Evolutionary conservation across 2,113 vertebrate genomes (phyloP).

Genomic region (Collichthys lucidus): DNA sequence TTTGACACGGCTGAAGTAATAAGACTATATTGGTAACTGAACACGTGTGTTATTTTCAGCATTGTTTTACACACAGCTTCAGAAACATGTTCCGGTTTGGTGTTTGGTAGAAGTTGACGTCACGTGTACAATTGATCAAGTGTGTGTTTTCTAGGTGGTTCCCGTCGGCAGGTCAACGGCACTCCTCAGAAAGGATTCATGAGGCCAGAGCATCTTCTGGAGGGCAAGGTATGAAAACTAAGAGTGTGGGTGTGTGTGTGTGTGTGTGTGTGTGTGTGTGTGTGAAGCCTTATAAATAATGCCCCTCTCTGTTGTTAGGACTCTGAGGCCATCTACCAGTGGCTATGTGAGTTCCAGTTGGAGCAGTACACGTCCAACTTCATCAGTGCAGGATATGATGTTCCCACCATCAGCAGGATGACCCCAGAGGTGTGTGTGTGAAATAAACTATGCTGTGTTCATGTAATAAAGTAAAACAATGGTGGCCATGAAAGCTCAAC

Average conservation of each 20-base stretch:
- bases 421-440: slow-evolving; percentile 90
- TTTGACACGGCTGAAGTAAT: background rate
- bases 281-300: background rate
- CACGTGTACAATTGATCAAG: background rate
- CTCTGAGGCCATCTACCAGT: slow-evolving; percentile 92
- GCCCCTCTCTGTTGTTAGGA: background rate
- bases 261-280: background rate
- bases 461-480: background rate
- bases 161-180: slow-evolving; percentile 75
- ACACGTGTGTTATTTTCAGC: background rate
- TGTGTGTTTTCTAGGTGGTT: slow-evolving; percentile 74
- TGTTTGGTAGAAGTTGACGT: background rate
- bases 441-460: too few relatives aligned
- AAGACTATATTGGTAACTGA: background rate
- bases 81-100: background rate
- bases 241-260: background rate
- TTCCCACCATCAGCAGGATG: slow-evolving; percentile 97
- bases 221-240: slow-evolving; percentile 86
- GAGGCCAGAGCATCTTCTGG: slow-evolving; percentile 88
- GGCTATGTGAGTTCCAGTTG: slow-evolving; percentile 94
- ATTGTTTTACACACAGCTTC: background rate
- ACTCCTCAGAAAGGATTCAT: slow-evolving; percentile 85
- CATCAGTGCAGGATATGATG: slow-evolving; percentile 91
- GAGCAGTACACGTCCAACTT: slow-evolving; percentile 94
- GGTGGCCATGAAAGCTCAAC: background rate